These are phyloP conservation scores for Musca domestica DNA, from an alignment of 1,140 invertebrate species.

Conservation along the genomic window DNA sequence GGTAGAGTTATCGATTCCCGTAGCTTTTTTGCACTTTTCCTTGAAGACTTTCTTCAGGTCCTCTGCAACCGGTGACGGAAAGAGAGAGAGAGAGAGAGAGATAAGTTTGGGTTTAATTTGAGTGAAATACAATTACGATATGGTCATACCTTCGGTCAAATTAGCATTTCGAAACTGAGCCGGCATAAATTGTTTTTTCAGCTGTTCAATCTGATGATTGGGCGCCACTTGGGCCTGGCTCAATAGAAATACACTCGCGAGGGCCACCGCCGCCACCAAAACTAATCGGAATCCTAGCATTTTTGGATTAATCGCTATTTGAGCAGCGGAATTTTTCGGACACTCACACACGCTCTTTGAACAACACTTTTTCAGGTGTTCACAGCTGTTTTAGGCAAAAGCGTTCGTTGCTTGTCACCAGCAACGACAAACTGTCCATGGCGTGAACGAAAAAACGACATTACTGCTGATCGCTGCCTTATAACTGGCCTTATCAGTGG, in stretches of 20 bases:
- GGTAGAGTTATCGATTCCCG: conserved; percentile 34
- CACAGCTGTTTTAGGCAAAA: no score
- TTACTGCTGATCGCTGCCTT: no score
- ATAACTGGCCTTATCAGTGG: no score
- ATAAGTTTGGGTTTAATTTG: no score
- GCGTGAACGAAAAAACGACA: no score
- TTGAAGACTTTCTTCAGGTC: conserved; percentile 40
- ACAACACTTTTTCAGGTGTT: no score
- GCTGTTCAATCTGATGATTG: neutral
- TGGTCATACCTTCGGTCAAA: neutral
- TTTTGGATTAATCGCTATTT: neutral
- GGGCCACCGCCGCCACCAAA: neutral
- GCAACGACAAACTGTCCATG: no score
- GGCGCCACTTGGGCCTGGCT: neutral
- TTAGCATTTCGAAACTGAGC: conserved; percentile 5
- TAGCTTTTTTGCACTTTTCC: conserved; percentile 47
- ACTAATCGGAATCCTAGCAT: neutral
- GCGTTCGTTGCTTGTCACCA: no score
- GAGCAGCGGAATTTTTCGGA: no score
- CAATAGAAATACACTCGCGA: neutral
- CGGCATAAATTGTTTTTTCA: conserved; percentile 7
- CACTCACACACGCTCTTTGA: no score
- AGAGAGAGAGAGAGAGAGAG: no score
- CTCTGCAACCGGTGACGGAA: conserved; percentile 14
- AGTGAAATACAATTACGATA: neutral